Evolutionary conservation across 2,888 invertebrate genomes (phyloP), one percentile per base, ranked within the genome.

Genomic region (Magallana nippona): DNA sequence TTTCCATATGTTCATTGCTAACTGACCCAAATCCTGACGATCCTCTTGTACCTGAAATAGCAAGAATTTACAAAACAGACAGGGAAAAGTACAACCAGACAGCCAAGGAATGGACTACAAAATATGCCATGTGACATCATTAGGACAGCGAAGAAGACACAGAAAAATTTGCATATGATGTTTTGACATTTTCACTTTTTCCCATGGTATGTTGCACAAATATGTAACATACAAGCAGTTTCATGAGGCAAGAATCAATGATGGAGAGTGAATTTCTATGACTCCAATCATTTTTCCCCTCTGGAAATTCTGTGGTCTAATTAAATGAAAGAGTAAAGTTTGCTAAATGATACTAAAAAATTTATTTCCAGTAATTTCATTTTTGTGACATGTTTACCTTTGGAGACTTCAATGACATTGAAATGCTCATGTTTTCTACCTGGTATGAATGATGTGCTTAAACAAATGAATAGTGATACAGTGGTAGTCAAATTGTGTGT

Each of bases 21-120:
- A 98, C 98, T 95, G 99, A 99, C 96, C 99, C 99, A 95, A 99
- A 99, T 96, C 99, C 99, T 95, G 99, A 99, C 95, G 99, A 99
- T 96, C 99, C 99, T 91, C 96, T 99, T 96, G 99, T 99, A 95
- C 99, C 99, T 95, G 99, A 99, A 96, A 99, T 99, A 95, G 99
- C 99, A 95, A 98, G 99, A 96, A 98, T 99, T 97, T 99, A 99
- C 96, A 99, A 99, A 97, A 98, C 98, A 93, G 99, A 99, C 96
- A 97, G 98, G 96, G 98, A 98, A 96, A 98, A 98, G 96, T 99
- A 99, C 96, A 98, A 98, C 96, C 98, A 98, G 96, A 96, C 98
- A 96, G 99, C 99, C 95, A 97, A 98, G 95, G 99, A 99, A 96
- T 99, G 99, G 99, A 99, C 99, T 95, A 97, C 98, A 96, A 99